Evolutionary conservation across 2,113 vertebrate genomes (phyloP).

Genomic region (Onychostruthus taczanowskii): DNA sequence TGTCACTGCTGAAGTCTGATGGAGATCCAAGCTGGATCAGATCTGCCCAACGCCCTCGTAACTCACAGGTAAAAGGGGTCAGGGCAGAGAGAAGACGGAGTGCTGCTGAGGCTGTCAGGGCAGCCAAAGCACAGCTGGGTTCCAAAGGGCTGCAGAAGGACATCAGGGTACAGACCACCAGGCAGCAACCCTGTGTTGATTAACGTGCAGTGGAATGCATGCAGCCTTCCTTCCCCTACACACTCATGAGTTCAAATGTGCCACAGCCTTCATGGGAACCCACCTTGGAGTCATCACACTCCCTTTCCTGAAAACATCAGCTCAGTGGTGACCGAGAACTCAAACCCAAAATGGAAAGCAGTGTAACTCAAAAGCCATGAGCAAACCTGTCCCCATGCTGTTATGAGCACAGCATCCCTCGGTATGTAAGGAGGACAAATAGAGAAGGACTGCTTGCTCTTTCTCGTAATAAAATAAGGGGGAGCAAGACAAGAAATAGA

Average conservation of each 20-base stretch:
- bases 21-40: neutral
- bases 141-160: neutral
- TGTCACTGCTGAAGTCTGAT: neutral
- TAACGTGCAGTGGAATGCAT: neutral
- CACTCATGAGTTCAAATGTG: neutral
- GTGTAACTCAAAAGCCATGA: neutral
- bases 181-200: neutral
- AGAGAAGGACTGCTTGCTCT: neutral
- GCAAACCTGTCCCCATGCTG: neutral
- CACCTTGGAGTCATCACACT: neutral
- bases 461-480: conserved; percentile 12
- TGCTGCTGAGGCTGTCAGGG: neutral
- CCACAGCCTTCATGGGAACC: neutral
- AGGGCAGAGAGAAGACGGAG: neutral
- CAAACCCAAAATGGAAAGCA: neutral
- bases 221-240: neutral
- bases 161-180: neutral
- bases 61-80: neutral
- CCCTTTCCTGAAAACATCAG: neutral
- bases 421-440: neutral
- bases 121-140: neutral
- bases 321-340: neutral
- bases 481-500: neutral
- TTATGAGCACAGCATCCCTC: neutral
- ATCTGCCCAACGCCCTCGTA: neutral